Base-by-base conservation (phyloP, 2,797 vertebrate species). In the Orientallactaga sibirica region DNA sequence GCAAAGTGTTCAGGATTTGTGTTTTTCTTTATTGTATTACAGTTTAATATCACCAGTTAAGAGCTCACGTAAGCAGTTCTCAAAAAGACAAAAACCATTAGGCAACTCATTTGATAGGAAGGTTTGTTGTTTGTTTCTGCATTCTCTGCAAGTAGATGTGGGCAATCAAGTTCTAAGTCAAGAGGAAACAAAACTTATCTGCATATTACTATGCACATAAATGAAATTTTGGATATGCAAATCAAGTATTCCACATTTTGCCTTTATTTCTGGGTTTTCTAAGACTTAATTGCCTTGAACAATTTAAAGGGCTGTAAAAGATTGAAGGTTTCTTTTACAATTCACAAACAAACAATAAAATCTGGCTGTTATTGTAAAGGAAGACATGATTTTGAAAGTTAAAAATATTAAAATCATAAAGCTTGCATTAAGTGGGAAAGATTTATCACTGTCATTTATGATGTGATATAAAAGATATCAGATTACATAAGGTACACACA, bases 201-300 rank as follows among this genome's bases (percentile, higher is more conserved):
- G 66, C 93, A 95, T 94, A 89, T 91, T 75, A 70, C 66, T 93
- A 73, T 33, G 33, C 37, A 95, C 33, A 86, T 95, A 95, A 94
- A 91, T 96, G 91, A 52, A 33, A 48, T 87, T 94, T 88, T 82
- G 66, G 88, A 71, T 89, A 95, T 95, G 94, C 74, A 95, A 95
- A 95, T 91, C 67, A 67, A 88, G 80, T 20, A 76, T 3, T 92
- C 41, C 43, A 70, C 11, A 66, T 96, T 94, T 80, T 76, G 67
- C 20, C 58, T 52, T 93, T 96, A 62, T 94, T 96, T 96, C 74
- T 95, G 22, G 5, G 0, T 95, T 95, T 97, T 96, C 66, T 43
- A 41, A 9, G 14, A 58, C 70, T 94, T 97, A 96, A 96, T 94
- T 85, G 62, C 74, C 88, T 77, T 76, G 73, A 96, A 90, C 0